Percentiles rank a stretch among this genome's conserved stretches.
These are phyloP conservation scores for Gymnodraco acuticeps DNA, from an alignment of 2,797 vertebrate species.

Conservation along the genomic window DNA sequence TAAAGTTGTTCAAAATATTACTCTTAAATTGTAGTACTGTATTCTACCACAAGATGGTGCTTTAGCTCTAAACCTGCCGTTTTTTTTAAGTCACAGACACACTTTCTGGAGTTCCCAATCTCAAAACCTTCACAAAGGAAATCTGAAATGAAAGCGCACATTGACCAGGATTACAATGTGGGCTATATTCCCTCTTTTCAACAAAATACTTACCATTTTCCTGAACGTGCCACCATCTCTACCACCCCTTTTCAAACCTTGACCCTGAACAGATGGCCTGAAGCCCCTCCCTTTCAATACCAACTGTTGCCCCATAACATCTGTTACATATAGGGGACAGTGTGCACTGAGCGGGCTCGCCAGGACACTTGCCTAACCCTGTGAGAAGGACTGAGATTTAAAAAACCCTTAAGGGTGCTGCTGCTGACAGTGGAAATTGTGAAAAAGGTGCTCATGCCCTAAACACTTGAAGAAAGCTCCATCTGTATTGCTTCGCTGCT, in stretches of 20 bases:
- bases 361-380: conserved; percentile 56
- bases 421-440: conserved; percentile 14
- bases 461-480: conserved; percentile 7
- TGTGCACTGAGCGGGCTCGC: conserved; percentile 60
- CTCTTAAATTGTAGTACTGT: conserved; percentile 32
- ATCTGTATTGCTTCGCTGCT: neutral
- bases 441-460: conserved; percentile 24
- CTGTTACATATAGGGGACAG: conserved; percentile 83
- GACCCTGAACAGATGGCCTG: conserved; percentile 90
- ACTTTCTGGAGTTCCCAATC: conserved; percentile 39
- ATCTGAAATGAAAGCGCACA: conserved; percentile 65
- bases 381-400: conserved; percentile 31
- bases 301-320: conserved; percentile 91
- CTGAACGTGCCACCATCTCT: conserved; percentile 79
- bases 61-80: conserved; percentile 27
- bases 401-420: conserved; percentile 40
- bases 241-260: conserved; percentile 84
- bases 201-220: conserved; percentile 74
- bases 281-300: conserved; percentile 86
- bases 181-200: conserved; percentile 70
- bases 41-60: conserved; percentile 73
- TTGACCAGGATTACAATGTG: conserved; percentile 72
- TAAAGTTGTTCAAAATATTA: conserved; percentile 25
- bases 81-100: neutral
- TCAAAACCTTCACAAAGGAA: conserved; percentile 55